A percentile compares a stretch with the other conserved stretches of the same genome.
These are phyloP conservation scores for Ischnus inquisitorius DNA, from an alignment of 2,888 invertebrate species.

Conservation along the genomic window DNA sequence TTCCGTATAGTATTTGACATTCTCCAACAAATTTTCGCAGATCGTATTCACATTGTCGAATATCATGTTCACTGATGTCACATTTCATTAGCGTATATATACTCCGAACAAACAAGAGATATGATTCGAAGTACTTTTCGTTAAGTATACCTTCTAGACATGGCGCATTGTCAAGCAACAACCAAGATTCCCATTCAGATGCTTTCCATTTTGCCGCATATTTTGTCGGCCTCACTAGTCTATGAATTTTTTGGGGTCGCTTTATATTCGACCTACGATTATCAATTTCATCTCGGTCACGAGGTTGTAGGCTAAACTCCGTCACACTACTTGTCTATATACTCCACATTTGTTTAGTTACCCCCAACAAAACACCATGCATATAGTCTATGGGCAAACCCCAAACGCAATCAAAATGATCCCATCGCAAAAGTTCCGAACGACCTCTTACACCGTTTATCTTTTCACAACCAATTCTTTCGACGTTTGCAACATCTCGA, in stretches of 20 bases:
- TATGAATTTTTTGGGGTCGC: conserved; percentile 47
- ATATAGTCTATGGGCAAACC: conserved; percentile 49
- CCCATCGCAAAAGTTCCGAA: conserved; percentile 29
- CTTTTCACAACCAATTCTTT: neutral
- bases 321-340: conserved; percentile 36
- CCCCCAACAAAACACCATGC: conserved; percentile 61
- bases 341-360: conserved; percentile 45
- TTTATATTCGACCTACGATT: conserved; percentile 21
- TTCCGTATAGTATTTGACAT: conserved; percentile 59
- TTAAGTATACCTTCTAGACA: conserved; percentile 51
- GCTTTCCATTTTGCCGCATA: conserved; percentile 47
- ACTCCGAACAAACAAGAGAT: conserved; percentile 42
- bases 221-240: conserved; percentile 21
- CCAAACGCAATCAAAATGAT: conserved; percentile 43
- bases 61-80: conserved; percentile 36
- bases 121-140: conserved; percentile 34
- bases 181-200: conserved; percentile 45
- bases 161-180: conserved; percentile 42
- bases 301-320: neutral
- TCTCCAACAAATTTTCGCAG: conserved; percentile 52
- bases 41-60: conserved; percentile 44
- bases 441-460: conserved; percentile 59
- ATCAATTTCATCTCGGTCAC: conserved; percentile 27
- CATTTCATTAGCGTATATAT: conserved; percentile 21
- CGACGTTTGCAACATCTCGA: conserved; percentile 34